A percentile compares a stretch with the other conserved stretches of the same genome.
Evolutionary conservation across 2,113 vertebrate species (phyloP).

Genomic region (Rhynchopsitta pachyrhyncha): DNA sequence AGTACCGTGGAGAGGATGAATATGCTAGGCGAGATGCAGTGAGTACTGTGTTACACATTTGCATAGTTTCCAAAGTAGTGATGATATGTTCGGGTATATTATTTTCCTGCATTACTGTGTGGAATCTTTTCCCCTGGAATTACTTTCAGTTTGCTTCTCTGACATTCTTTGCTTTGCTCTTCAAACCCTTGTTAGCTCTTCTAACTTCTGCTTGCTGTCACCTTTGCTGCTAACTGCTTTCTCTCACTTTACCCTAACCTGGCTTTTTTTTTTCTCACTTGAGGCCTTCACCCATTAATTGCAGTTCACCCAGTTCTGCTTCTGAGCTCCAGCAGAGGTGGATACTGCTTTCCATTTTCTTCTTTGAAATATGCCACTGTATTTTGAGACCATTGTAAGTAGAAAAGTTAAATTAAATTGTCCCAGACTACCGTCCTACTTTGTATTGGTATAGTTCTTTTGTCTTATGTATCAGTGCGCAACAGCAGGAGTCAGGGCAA

Average conservation of each 20-base stretch:
- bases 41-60: conserved; percentile 74
- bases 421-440: background rate
- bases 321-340: conserved; percentile 47
- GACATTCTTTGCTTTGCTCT: conserved; percentile 63
- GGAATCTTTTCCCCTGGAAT: conserved; percentile 10
- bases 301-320: conserved; percentile 50
- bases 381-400: conserved; percentile 39
- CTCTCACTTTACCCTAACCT: conserved; percentile 24
- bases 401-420: conserved; percentile 18
- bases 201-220: conserved; percentile 41
- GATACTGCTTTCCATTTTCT: conserved; percentile 53
- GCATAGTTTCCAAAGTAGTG: conserved; percentile 49
- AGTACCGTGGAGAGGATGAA: conserved; percentile 83
- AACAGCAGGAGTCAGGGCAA: background rate
- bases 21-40: conserved; percentile 86
- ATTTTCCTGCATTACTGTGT: conserved; percentile 55
- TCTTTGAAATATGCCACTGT: conserved; percentile 44
- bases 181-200: conserved; percentile 21
- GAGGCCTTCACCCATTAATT: conserved; percentile 45
- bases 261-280: conserved; percentile 17
- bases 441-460: background rate
- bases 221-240: conserved; percentile 39
- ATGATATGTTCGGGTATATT: conserved; percentile 40
- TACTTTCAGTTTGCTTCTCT: conserved; percentile 63
- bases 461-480: background rate